Percentiles rank a stretch among this genome's conserved stretches.
phyloP scores from a whole-genome alignment of 2,888 invertebrate species.

The Serrognathus titanus region DNA sequence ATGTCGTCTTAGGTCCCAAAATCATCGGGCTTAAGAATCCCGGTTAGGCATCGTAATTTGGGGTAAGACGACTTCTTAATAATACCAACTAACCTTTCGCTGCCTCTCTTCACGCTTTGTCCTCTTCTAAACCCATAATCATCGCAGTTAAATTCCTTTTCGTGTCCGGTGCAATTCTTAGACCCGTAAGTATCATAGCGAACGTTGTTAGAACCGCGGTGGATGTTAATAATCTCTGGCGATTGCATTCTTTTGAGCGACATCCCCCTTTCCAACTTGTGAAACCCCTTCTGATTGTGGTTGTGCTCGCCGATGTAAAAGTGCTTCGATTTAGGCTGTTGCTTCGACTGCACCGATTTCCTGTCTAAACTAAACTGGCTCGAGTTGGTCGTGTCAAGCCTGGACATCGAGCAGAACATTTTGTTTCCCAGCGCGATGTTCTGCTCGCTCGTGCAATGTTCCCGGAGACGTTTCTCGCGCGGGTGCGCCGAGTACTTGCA shows the following conservation, averaged over 20 bases:
- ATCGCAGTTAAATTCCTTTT: slow-evolving; percentile 41
- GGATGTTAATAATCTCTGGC: slow-evolving; percentile 47
- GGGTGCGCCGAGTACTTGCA: slow-evolving; percentile 36
- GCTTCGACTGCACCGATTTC: slow-evolving; percentile 27
- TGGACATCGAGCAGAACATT: slow-evolving; percentile 39
- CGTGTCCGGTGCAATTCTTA: slow-evolving; percentile 39
- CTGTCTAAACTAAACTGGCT: slow-evolving; percentile 52
- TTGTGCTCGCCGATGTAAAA: slow-evolving; percentile 53
- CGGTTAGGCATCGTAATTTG: no score
- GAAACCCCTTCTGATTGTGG: slow-evolving; percentile 43
- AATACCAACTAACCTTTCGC: slow-evolving; percentile 31
- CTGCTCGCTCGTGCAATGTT: slow-evolving; percentile 36
- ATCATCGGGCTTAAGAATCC: no score
- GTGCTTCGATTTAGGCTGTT: slow-evolving; percentile 33
- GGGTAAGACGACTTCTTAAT: no score
- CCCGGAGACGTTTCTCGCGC: slow-evolving; percentile 24
- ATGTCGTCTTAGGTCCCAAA: no score
- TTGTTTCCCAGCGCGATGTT: slow-evolving; percentile 33
- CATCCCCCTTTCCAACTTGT: slow-evolving; percentile 11
- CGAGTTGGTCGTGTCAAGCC: slow-evolving; percentile 38
- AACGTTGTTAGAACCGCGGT: slow-evolving; percentile 38
- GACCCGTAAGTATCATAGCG: slow-evolving; percentile 39
- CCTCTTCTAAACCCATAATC: slow-evolving; percentile 43
- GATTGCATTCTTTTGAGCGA: slow-evolving; percentile 39
- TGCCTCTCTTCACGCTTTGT: slow-evolving; percentile 33